A percentile compares a stretch with the other conserved stretches of the same genome.
Conservation (phyloP, 2,888 invertebrate species). For the Drosophila parthenogenetica region DNA sequence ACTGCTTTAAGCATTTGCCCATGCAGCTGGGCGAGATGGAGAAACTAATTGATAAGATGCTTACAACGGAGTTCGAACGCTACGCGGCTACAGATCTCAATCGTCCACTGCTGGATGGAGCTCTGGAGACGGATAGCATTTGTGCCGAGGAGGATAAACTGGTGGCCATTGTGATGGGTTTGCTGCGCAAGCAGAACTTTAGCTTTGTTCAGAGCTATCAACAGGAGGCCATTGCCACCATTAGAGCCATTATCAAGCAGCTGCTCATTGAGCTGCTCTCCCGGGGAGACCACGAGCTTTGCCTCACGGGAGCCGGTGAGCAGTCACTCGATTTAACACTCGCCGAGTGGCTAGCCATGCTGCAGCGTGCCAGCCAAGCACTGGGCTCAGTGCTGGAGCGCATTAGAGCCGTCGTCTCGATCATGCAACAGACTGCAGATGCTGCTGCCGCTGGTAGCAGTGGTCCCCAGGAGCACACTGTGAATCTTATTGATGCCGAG, state of each 20-base stretch:
- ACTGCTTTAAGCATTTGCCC: slow-evolving; percentile 97
- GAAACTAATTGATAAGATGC: slow-evolving; percentile 97
- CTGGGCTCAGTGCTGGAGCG: slow-evolving; percentile 90
- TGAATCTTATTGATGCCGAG: slow-evolving; percentile 88
- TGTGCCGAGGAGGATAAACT: slow-evolving; percentile 90
- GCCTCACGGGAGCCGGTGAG: slow-evolving; percentile 86
- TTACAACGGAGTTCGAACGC: slow-evolving; percentile 96
- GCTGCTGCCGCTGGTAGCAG: slow-evolving; percentile 86
- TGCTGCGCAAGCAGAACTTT: slow-evolving; percentile 94
- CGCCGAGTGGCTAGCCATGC: slow-evolving; percentile 89
- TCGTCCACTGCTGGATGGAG: slow-evolving; percentile 87
- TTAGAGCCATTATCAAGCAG: slow-evolving; percentile 95
- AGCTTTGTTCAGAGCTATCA: slow-evolving; percentile 94
- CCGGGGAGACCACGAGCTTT: slow-evolving; percentile 86
- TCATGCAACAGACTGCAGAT: slow-evolving; percentile 91
- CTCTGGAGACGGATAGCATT: slow-evolving; percentile 85
- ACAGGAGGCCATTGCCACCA: slow-evolving; percentile 95
- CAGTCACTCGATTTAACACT: slow-evolving; percentile 87
- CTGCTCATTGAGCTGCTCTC: slow-evolving; percentile 91
- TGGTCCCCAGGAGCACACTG: slow-evolving; percentile 80
- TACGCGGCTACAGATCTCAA: slow-evolving; percentile 96
- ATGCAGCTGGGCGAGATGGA: slow-evolving; percentile 98
- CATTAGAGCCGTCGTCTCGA: slow-evolving; percentile 90
- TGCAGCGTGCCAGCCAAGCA: slow-evolving; percentile 88
- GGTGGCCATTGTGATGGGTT: slow-evolving; percentile 94